Evolutionary conservation across 2,113 vertebrate genomes (phyloP).

Genomic region (Notechis scutatus): DNA sequence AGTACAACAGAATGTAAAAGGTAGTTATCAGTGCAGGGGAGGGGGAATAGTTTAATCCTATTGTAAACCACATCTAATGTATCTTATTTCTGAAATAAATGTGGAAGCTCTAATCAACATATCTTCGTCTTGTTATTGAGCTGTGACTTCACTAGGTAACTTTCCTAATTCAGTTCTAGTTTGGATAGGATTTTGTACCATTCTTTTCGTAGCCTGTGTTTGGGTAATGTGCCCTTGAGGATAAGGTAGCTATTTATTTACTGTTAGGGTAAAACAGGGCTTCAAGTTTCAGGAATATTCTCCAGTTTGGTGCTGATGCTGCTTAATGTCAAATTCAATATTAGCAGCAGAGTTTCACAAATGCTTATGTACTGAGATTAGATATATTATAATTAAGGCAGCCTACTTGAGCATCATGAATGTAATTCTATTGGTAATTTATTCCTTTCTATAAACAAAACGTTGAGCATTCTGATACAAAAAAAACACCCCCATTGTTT

Average conservation of each 20-base stretch:
- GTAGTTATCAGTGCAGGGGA: background rate
- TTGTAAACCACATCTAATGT: background rate
- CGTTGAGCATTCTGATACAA: background rate
- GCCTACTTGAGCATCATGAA: background rate
- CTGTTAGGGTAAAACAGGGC: background rate
- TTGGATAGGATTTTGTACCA: background rate
- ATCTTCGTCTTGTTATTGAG: background rate
- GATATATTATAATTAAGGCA: background rate
- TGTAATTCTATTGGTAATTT: background rate
- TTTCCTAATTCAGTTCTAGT: background rate
- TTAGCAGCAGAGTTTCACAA: background rate
- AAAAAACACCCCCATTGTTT: background rate
- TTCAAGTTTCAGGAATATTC: background rate
- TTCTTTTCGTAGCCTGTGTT: background rate
- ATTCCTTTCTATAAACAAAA: background rate
- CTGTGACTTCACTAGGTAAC: background rate
- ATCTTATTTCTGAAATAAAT: background rate
- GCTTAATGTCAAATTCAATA: background rate
- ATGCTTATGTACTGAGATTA: background rate
- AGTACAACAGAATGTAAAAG: background rate
- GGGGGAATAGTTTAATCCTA: background rate
- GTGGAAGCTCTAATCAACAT: background rate
- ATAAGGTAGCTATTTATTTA: background rate
- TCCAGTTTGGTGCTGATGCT: fast-evolving
- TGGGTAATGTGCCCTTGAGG: background rate